Conservation (phyloP, 2,797 vertebrate species). For the Myotis myotis region DNA sequence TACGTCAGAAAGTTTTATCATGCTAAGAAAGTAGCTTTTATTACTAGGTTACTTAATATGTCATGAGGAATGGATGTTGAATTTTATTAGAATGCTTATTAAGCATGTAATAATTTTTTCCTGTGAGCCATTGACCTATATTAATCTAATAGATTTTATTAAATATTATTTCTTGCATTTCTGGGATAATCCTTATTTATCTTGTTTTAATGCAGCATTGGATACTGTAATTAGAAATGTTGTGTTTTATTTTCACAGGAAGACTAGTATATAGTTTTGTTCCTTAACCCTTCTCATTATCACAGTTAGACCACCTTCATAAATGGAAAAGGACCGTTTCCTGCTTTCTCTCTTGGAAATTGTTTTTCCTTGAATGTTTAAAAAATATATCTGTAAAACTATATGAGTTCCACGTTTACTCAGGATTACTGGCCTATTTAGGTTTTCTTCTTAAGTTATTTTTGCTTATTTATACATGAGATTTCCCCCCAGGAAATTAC, state of each 20-base stretch:
- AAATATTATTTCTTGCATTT: background rate
- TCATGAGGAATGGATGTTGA: background rate
- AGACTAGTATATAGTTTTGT: background rate
- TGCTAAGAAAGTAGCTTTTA: background rate
- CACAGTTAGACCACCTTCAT: background rate
- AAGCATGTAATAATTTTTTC: background rate
- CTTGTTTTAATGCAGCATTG: background rate
- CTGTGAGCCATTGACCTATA: background rate
- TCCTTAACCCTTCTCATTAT: background rate
- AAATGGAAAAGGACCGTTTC: background rate
- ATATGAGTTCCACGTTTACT: background rate
- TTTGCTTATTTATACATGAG: background rate
- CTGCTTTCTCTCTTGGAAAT: background rate
- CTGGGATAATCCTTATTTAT: background rate
- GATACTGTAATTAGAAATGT: background rate
- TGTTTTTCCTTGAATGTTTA: slow-evolving; percentile 12
- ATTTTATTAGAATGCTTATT: background rate
- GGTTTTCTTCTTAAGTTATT: background rate
- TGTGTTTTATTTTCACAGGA: background rate
- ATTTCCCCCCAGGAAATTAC: background rate
- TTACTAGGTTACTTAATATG: background rate
- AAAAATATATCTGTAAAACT: background rate
- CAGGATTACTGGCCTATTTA: background rate
- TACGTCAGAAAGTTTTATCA: background rate
- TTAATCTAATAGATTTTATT: background rate